phyloP scores from a whole-genome alignment of 2,113 vertebrate genomes.

The Anguilla japonica region DNA sequence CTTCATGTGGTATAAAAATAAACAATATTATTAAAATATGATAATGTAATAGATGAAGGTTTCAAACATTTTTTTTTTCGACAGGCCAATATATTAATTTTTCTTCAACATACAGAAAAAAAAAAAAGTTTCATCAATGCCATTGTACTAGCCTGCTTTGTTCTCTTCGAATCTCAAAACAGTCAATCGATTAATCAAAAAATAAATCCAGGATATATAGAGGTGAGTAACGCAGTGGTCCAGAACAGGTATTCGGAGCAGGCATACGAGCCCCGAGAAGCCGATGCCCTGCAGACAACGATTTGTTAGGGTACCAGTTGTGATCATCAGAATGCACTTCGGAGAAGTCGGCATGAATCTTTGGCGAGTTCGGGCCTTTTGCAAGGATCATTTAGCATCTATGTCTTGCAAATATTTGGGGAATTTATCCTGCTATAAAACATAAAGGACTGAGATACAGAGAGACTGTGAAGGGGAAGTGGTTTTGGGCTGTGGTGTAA shows the following conservation, averaged over 20 bases:
- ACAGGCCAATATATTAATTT: too few relatives aligned
- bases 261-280: constrained; percentile 55
- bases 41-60: too few relatives aligned
- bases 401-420: constrained; percentile 75
- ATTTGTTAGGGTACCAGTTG: constrained; percentile 60
- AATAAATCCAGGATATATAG: too few relatives aligned
- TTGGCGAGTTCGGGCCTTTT: constrained; percentile 37
- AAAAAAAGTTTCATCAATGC: too few relatives aligned
- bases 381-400: constrained; percentile 73
- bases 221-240: too few relatives aligned
- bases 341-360: constrained; percentile 47
- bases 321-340: constrained; percentile 62
- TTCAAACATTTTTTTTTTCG: too few relatives aligned
- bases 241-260: constrained; percentile 26
- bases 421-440: constrained; percentile 59
- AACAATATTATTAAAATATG: too few relatives aligned
- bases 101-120: too few relatives aligned
- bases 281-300: constrained; percentile 62
- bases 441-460: constrained; percentile 34
- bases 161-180: background rate
- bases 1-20: too few relatives aligned
- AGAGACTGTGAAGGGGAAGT: constrained; percentile 43
- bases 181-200: background rate
- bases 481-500: constrained; percentile 67
- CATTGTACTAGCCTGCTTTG: background rate